phyloP scores from a whole-genome alignment of 2,113 vertebrate genomes.

The Numenius arquata region DNA sequence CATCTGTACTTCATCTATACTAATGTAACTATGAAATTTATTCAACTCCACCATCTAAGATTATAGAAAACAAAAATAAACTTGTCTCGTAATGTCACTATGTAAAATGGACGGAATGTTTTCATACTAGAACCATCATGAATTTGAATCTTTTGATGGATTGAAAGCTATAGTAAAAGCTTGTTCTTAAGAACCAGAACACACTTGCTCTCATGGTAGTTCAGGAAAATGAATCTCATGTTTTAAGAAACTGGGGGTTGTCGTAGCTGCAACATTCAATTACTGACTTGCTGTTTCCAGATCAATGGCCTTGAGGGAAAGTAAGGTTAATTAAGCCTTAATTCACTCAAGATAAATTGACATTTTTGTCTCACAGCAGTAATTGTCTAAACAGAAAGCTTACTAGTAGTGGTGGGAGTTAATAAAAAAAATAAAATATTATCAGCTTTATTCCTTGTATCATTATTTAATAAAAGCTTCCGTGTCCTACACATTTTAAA shows the following conservation, averaged over 20 bases:
- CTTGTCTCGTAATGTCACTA: neutral
- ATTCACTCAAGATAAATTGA: slow-evolving; percentile 65
- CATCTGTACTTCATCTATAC: neutral
- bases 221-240: neutral
- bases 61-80: neutral
- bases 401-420: slow-evolving; percentile 16
- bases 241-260: slow-evolving; percentile 13
- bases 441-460: neutral
- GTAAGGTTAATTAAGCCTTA: slow-evolving; percentile 68
- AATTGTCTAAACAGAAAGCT: slow-evolving; percentile 48
- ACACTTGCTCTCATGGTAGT: neutral
- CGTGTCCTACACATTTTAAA: neutral
- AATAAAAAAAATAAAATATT: neutral
- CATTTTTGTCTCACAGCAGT: slow-evolving; percentile 46
- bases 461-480: neutral
- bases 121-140: neutral
- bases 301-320: slow-evolving; percentile 51
- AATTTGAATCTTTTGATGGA: neutral
- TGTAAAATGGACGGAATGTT: neutral
- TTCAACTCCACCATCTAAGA: neutral
- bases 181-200: neutral
- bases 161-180: neutral
- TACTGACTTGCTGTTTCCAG: slow-evolving; percentile 55
- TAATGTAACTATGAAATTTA: neutral
- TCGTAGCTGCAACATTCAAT: slow-evolving; percentile 43